A percentile compares a stretch with the other conserved stretches of the same genome.
phyloP scores from a whole-genome alignment of 1,140 invertebrate species.

The Globodera ellingtonae region DNA sequence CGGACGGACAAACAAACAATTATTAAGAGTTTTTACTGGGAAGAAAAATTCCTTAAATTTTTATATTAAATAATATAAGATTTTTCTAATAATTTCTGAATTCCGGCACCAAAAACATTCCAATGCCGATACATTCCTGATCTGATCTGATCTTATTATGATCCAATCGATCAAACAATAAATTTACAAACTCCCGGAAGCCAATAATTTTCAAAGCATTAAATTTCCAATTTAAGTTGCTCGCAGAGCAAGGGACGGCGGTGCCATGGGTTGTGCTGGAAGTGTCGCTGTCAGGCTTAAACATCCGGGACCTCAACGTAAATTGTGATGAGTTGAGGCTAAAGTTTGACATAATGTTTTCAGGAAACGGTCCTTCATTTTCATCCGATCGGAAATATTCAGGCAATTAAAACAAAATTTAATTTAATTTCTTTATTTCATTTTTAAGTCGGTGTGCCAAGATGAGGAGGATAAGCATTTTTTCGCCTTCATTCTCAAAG shows the following conservation, averaged over 20 bases:
- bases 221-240: conserved; percentile 66
- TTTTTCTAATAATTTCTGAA: too few species aligned
- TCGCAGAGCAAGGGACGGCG: conserved; percentile 74
- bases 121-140: too few species aligned
- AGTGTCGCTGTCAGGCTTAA: conserved; percentile 85
- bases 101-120: too few species aligned
- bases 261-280: conserved; percentile 74
- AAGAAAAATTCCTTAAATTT: too few species aligned
- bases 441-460: conserved; percentile 89
- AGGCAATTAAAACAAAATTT: background rate
- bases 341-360: background rate
- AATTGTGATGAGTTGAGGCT: background rate
- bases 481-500: conserved; percentile 95
- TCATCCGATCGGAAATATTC: background rate
- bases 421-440: background rate
- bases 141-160: too few species aligned
- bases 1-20: too few species aligned
- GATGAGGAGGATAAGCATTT: conserved; percentile 90
- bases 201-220: too few species aligned
- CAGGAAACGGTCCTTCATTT: background rate
- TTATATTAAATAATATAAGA: too few species aligned
- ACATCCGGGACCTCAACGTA: conserved; percentile 79
- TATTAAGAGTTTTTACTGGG: too few species aligned
- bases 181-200: too few species aligned
- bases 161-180: too few species aligned